These are phyloP conservation scores for Andricus grossulariae DNA, from an alignment of 1,140 invertebrate genomes.

Conservation along the genomic window DNA sequence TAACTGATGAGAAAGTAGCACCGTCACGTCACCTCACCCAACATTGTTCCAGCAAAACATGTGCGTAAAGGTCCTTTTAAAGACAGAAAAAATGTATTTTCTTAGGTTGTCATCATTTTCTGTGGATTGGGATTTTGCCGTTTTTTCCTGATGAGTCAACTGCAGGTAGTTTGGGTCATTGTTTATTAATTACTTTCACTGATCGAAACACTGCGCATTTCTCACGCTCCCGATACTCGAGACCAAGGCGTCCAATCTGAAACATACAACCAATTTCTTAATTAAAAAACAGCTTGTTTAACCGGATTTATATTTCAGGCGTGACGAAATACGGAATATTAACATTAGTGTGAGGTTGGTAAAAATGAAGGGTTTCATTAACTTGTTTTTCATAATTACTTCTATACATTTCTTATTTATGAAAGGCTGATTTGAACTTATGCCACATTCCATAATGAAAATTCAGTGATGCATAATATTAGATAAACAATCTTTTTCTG, in stretches of 20 bases:
- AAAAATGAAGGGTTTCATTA: too few relatives aligned
- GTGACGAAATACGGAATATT: not conserved
- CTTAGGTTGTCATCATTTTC: too few relatives aligned
- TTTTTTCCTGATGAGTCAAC: not conserved
- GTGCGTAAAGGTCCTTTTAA: not conserved
- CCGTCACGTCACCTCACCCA: slow-evolving; percentile 69
- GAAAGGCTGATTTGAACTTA: too few relatives aligned
- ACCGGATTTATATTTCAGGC: not conserved
- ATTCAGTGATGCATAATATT: too few relatives aligned
- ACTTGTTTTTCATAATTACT: too few relatives aligned
- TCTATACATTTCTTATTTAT: too few relatives aligned
- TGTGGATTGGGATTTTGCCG: not conserved
- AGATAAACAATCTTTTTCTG: too few relatives aligned
- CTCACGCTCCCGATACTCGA: slow-evolving; percentile 41
- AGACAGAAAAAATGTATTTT: not conserved
- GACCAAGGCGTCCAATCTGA: slow-evolving; percentile 10
- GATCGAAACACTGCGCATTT: not conserved
- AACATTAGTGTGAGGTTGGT: not conserved
- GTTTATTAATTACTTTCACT: not conserved
- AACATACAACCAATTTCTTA: not conserved
- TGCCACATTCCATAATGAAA: too few relatives aligned
- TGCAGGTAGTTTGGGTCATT: not conserved
- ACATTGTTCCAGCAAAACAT: slow-evolving; percentile 56
- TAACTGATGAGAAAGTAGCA: slow-evolving; percentile 19
- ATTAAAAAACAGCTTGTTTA: slow-evolving; percentile 10